Conservation (phyloP, 2,113 vertebrate genomes). For the Toxotes chatareus region DNA sequence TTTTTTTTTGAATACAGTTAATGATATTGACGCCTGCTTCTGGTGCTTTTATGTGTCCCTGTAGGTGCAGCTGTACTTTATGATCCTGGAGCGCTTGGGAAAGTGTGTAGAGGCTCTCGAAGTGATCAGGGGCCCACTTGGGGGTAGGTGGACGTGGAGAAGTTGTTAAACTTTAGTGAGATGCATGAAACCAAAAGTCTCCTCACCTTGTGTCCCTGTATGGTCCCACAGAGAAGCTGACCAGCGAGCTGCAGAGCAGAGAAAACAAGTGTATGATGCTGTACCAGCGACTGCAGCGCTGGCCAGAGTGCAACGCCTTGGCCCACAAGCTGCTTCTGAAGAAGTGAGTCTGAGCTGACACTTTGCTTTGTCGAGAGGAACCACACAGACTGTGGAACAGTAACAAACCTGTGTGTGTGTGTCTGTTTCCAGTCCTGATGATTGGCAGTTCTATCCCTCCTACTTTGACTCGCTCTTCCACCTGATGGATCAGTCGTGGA, state of each 20-base stretch:
- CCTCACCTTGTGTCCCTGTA: not conserved
- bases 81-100: conserved; percentile 97
- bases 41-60: conserved; percentile 1
- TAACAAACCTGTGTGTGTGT: conserved; percentile 28
- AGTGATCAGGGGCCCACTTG: conserved; percentile 94
- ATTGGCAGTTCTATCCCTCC: conserved; percentile 97
- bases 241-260: conserved; percentile 96
- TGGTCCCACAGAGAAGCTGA: conserved; percentile 92
- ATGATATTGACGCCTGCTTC: too few species aligned
- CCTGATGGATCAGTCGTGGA: conserved; percentile 93
- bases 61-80: conserved; percentile 97
- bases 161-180: too few species aligned
- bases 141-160: conserved; percentile 83
- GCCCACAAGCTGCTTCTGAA: conserved; percentile 92
- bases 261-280: conserved; percentile 98
- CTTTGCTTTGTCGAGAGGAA: not conserved
- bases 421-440: conserved; percentile 89
- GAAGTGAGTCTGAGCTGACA: conserved; percentile 87
- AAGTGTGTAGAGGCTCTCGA: conserved; percentile 96
- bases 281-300: conserved; percentile 91
- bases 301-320: conserved; percentile 96
- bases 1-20: too few species aligned
- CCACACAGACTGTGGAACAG: fast-evolving
- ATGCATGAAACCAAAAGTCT: too few species aligned
- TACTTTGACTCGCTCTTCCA: conserved; percentile 98